These are phyloP conservation scores for Lutraria rhynchaena DNA, from an alignment of 1,140 invertebrate genomes.

Conservation along the genomic window DNA sequence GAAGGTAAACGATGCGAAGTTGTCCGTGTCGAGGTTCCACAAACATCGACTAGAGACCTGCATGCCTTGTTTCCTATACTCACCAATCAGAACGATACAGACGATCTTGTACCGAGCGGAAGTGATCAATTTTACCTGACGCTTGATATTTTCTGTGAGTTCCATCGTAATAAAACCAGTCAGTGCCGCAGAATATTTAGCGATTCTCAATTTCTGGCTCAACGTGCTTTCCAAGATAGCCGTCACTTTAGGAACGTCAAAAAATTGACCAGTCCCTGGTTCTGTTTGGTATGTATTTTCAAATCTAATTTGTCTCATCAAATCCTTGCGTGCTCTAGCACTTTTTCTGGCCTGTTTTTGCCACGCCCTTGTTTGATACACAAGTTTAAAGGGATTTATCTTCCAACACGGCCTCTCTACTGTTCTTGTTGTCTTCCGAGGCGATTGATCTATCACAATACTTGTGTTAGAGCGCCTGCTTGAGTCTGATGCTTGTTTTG, in stretches of 20 bases:
- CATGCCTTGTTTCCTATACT: constrained; percentile 71
- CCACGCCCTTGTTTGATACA: constrained; percentile 41
- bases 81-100: constrained; percentile 66
- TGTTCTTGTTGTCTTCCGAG: too few relatives aligned
- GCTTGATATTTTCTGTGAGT: constrained; percentile 65
- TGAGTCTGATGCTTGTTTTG: too few relatives aligned
- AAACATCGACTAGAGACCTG: constrained; percentile 68
- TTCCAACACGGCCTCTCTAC: neutral
- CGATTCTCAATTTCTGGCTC: constrained; percentile 36
- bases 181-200: constrained; percentile 53
- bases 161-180: constrained; percentile 33
- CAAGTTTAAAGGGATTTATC: constrained; percentile 55
- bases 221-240: constrained; percentile 56
- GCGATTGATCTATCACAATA: too few relatives aligned
- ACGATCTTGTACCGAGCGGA: constrained; percentile 72
- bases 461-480: too few relatives aligned
- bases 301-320: neutral
- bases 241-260: constrained; percentile 25
- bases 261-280: constrained; percentile 54
- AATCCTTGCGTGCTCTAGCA: neutral
- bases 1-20: constrained; percentile 69
- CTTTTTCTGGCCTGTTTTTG: constrained; percentile 27
- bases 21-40: constrained; percentile 72
- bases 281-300: constrained; percentile 60
- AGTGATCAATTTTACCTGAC: constrained; percentile 66